Evolutionary conservation across 1,140 invertebrate species (phyloP).

Genomic region (Oppia nitens): DNA sequence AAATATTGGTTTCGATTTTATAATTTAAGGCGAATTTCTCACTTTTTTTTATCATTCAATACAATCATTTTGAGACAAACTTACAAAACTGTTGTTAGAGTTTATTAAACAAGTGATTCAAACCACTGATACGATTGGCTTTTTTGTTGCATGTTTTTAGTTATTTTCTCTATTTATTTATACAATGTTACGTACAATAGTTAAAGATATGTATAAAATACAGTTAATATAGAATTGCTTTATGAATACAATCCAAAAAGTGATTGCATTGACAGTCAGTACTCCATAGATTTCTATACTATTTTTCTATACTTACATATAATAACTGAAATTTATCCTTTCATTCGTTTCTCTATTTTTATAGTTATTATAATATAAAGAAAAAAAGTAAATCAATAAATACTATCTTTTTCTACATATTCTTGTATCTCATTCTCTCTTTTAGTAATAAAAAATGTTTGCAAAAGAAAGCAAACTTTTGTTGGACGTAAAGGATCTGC

Average conservation of each 20-base stretch:
- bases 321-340: background rate
- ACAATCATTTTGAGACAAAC: background rate
- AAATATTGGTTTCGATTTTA: background rate
- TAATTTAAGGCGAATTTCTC: background rate
- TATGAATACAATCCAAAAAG: background rate
- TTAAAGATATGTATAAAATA: background rate
- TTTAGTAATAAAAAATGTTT: background rate
- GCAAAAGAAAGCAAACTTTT: background rate
- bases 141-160: background rate
- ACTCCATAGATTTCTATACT: background rate
- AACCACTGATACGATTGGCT: background rate
- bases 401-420: background rate
- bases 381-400: background rate
- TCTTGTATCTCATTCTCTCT: background rate
- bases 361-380: background rate
- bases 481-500: background rate
- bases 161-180: too few relatives aligned
- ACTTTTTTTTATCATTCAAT: background rate
- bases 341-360: background rate
- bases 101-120: background rate
- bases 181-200: background rate
- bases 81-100: background rate
- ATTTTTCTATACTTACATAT: too few relatives aligned
- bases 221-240: background rate
- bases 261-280: background rate